Conservation (phyloP, 1,140 invertebrate genomes). For the Asobara japonica region DNA sequence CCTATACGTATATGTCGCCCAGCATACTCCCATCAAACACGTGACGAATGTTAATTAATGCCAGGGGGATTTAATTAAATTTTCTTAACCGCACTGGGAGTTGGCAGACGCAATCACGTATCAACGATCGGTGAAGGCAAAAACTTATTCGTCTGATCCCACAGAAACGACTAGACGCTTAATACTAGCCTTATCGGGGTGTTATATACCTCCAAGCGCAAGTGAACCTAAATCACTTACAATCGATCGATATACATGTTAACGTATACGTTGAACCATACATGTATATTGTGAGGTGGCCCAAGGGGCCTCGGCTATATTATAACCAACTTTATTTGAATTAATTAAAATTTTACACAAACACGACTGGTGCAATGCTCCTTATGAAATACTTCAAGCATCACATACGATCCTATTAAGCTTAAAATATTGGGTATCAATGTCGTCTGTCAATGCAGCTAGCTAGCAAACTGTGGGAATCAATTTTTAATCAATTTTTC, state of each 20-base stretch:
- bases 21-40: constrained; percentile 20
- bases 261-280: background rate
- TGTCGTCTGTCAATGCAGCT: no score
- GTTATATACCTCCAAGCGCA: constrained; percentile 32
- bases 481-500: no score
- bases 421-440: background rate
- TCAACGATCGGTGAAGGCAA: constrained; percentile 21
- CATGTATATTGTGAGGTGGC: constrained; percentile 5
- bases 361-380: background rate
- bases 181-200: constrained; percentile 34
- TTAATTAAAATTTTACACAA: background rate
- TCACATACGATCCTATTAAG: background rate
- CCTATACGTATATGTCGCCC: background rate
- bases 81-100: constrained; percentile 15
- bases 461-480: no score
- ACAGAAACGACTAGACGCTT: background rate
- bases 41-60: constrained; percentile 36
- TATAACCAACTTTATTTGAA: constrained; percentile 28
- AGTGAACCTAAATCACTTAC: constrained; percentile 17
- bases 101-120: constrained; percentile 29
- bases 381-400: background rate
- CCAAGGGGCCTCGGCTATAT: background rate
- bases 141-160: background rate
- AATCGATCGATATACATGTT: constrained; percentile 20
- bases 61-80: constrained; percentile 32